Percentiles rank a stretch among this genome's conserved stretches.
Evolutionary conservation across 2,888 invertebrate species (phyloP).

Genomic region (Agrotis puta): DNA sequence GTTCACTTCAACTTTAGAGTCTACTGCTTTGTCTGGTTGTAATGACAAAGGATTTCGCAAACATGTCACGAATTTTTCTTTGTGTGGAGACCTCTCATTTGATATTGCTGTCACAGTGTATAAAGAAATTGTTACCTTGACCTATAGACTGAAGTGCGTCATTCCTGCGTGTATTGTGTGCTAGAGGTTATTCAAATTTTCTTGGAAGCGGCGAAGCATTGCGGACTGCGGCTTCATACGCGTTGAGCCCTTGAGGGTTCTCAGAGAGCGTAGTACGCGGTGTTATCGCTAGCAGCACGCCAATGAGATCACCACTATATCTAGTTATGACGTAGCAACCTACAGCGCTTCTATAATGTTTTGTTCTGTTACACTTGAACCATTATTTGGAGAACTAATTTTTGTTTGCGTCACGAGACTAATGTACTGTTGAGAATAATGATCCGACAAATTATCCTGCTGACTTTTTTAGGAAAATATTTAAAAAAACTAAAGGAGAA

Average conservation of each 20-base stretch:
- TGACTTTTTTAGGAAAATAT: constrained; percentile 14
- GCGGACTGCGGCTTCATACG: constrained; percentile 27
- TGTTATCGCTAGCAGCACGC: constrained; percentile 73
- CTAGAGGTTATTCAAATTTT: constrained; percentile 50
- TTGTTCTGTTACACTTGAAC: constrained; percentile 66
- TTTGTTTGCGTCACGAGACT: constrained; percentile 31
- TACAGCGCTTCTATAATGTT: constrained; percentile 69
- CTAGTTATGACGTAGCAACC: constrained; percentile 83
- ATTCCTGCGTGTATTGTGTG: constrained; percentile 44
- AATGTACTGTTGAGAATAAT: constrained; percentile 31
- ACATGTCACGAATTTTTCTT: constrained; percentile 42
- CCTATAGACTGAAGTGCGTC: constrained; percentile 52
- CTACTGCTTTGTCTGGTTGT: constrained; percentile 26
- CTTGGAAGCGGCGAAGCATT: constrained; percentile 50
- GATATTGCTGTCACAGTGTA: constrained; percentile 47
- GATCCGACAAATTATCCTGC: constrained; percentile 14
- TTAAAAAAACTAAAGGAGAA: neutral
- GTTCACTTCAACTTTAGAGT: constrained; percentile 3
- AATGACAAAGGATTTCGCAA: constrained; percentile 31
- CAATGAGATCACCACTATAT: constrained; percentile 89
- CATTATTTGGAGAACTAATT: constrained; percentile 58
- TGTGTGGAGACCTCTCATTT: constrained; percentile 44
- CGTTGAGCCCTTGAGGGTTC: constrained; percentile 71
- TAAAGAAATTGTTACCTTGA: constrained; percentile 63
- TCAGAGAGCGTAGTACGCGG: constrained; percentile 64